Evolutionary conservation across 2,113 vertebrate genomes (phyloP).

Genomic region (Dipodomys ordii): DNA sequence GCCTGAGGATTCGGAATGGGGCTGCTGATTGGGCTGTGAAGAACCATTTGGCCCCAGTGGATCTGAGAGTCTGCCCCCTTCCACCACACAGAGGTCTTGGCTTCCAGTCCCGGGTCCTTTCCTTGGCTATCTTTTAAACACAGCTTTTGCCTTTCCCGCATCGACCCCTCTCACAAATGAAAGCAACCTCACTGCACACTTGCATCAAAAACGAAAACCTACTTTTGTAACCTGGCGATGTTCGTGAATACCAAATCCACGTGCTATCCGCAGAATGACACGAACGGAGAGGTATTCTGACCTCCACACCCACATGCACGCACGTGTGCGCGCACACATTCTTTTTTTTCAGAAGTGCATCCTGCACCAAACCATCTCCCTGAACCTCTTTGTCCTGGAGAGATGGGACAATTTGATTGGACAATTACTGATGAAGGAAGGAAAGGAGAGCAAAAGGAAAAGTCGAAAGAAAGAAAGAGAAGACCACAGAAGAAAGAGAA

Average conservation of each 20-base stretch:
- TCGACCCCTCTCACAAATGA: conserved; percentile 85
- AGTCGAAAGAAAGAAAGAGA: background rate
- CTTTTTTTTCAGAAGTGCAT: background rate
- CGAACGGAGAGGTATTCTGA: conserved; percentile 72
- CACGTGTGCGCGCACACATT: background rate
- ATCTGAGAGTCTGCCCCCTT: conserved; percentile 84
- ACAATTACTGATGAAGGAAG: conserved; percentile 42
- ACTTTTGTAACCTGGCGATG: conserved; percentile 81
- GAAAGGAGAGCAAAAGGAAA: background rate
- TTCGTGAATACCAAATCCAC: conserved; percentile 76
- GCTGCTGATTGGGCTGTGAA: conserved; percentile 76
- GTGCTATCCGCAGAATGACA: conserved; percentile 81
- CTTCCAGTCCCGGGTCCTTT: conserved; percentile 90
- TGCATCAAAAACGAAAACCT: conserved; percentile 80
- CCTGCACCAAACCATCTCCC: background rate
- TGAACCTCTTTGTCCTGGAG: background rate
- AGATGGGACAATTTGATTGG: background rate
- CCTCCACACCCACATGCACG: background rate
- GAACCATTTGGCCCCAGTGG: conserved; percentile 73
- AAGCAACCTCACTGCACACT: conserved; percentile 83
- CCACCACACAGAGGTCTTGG: conserved; percentile 93
- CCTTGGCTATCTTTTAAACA: conserved; percentile 90
- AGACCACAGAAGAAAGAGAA: fast-evolving
- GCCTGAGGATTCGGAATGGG: conserved; percentile 77
- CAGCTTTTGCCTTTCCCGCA: conserved; percentile 87